These are phyloP conservation scores for Bombyx huttoni DNA, from an alignment of 2,888 invertebrate species.

Conservation along the genomic window DNA sequence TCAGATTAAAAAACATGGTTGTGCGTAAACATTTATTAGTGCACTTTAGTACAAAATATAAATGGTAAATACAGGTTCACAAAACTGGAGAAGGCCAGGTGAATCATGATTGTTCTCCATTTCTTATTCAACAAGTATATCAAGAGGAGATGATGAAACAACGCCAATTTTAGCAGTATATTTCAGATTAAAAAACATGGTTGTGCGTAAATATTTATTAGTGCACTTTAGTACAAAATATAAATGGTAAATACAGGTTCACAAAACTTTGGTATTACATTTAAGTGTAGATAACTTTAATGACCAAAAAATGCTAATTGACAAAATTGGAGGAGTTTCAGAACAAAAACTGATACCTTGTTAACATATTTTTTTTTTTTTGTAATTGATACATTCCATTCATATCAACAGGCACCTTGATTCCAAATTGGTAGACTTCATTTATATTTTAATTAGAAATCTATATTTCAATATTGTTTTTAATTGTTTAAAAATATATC, in stretches of 20 bases:
- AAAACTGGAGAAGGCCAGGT: too few species aligned
- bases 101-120: too few species aligned
- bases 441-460: too few species aligned
- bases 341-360: too few species aligned
- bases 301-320: too few species aligned
- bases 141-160: neutral
- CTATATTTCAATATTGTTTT: too few species aligned
- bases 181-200: neutral
- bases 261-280: neutral
- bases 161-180: neutral
- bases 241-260: neutral
- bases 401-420: too few species aligned
- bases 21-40: conserved; percentile 3
- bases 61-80: neutral
- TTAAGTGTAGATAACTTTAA: neutral
- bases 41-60: neutral
- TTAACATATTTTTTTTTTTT: too few species aligned
- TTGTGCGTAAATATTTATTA: conserved; percentile 3
- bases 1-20: neutral
- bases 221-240: neutral
- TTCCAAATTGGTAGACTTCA: too few species aligned
- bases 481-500: too few species aligned
- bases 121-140: neutral
- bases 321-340: too few species aligned
- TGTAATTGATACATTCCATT: too few species aligned